Evolutionary conservation across 2,797 vertebrate species (phyloP).

Genomic region (Leptoclinus maculatus): DNA sequence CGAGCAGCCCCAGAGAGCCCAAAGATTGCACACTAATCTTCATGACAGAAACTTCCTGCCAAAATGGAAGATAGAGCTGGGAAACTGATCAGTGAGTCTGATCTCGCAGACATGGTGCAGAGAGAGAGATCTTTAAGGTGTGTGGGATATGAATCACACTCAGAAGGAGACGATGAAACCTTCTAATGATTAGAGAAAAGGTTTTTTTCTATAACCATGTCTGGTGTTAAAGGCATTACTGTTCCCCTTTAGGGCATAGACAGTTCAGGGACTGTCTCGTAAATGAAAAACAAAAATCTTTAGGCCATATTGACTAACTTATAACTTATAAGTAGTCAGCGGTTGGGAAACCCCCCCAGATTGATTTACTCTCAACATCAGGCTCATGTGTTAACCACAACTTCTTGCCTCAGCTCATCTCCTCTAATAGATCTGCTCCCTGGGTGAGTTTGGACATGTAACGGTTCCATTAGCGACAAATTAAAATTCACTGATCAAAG

Average conservation of each 20-base stretch:
- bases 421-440: neutral
- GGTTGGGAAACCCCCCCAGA: neutral
- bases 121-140: slow-evolving; percentile 15
- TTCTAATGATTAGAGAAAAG: slow-evolving; percentile 23
- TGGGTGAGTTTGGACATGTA: neutral
- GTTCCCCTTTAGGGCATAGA: slow-evolving; percentile 58
- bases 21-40: slow-evolving; percentile 59
- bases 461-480: neutral
- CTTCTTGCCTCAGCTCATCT: slow-evolving; percentile 8
- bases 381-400: slow-evolving; percentile 8
- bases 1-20: slow-evolving; percentile 56
- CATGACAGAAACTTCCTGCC: slow-evolving; percentile 73
- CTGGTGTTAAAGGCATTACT: slow-evolving; percentile 39
- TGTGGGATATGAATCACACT: slow-evolving; percentile 41
- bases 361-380: slow-evolving; percentile 1
- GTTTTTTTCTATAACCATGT: slow-evolving; percentile 22
- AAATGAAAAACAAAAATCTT: slow-evolving; percentile 32
- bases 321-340: slow-evolving; percentile 26
- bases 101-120: slow-evolving; percentile 16
- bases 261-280: slow-evolving; percentile 42
- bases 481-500: neutral
- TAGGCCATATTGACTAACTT: slow-evolving; percentile 18
- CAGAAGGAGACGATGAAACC: slow-evolving; percentile 22
- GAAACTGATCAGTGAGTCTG: slow-evolving; percentile 58
- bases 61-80: slow-evolving; percentile 55